Evolutionary conservation across 2,113 vertebrate species (phyloP).

Genomic region (Corythornis madagascariensis): DNA sequence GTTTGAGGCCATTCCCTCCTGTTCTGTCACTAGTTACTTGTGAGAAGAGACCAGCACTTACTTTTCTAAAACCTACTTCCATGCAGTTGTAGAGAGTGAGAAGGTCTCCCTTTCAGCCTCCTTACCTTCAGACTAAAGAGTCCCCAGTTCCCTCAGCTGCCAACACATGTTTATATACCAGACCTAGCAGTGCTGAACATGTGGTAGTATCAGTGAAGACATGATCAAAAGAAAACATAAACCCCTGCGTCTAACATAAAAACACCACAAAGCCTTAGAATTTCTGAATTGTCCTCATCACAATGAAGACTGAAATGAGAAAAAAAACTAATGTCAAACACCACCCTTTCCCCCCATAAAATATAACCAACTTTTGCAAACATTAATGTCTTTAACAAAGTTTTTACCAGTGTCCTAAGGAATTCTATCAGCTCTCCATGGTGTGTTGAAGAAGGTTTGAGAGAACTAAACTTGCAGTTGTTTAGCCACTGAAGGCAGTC

Average conservation of each 20-base stretch:
- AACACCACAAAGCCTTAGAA: background rate
- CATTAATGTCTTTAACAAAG: background rate
- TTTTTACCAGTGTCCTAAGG: slow-evolving; percentile 88
- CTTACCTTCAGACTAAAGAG: too few species aligned
- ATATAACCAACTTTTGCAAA: background rate
- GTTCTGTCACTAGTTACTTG: too few species aligned
- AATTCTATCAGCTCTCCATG: slow-evolving; percentile 85
- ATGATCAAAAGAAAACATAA: background rate
- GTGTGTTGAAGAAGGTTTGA: slow-evolving; percentile 73
- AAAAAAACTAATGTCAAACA: background rate
- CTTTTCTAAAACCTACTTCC: too few species aligned
- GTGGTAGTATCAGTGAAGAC: background rate
- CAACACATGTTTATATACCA: background rate
- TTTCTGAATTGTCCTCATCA: background rate
- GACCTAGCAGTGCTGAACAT: background rate
- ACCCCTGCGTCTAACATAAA: background rate
- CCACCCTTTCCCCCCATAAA: background rate
- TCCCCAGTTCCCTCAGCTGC: too few species aligned
- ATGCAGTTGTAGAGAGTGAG: too few species aligned
- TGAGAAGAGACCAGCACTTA: too few species aligned
- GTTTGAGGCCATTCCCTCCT: too few species aligned
- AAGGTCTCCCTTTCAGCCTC: too few species aligned
- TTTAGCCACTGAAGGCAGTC: slow-evolving; percentile 87
- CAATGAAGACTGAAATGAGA: background rate
- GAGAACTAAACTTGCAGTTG: slow-evolving; percentile 67